Evolutionary conservation across 2,888 invertebrate genomes (phyloP), one percentile per base, ranked within the genome.

Genomic region (Epicampocera succincta): DNA sequence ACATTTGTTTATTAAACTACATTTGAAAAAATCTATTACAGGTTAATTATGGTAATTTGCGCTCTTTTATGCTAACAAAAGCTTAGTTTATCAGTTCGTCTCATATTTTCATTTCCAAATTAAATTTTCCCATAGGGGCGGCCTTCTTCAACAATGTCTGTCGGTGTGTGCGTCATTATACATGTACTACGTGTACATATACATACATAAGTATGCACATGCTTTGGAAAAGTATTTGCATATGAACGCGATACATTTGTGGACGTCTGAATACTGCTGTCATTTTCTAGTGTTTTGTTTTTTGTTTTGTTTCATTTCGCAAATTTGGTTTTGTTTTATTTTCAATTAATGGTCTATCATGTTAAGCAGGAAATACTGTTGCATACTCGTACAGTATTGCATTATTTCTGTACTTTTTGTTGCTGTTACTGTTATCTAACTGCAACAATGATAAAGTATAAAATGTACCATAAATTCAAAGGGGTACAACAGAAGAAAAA

Each of bases 291-390:
- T 50, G 29, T 60, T 61, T 58, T 66, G 29, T 75, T n/a, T 60
- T 61, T 58, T 66, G 29, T 75, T 58, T 69, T 76, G 25, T 69
- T 76, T 48, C 15, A 52, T 60, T 76, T 68, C 44, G 58, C 50
- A 52, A 29, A 44, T 61, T 61, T 46, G 19, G 52, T 65, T 48
- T 65, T 65, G 44, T 19, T 42, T 44, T 65, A 50, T 69, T 75
- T 75, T 68, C 61, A 74, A 74, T 68, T 80, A 69, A 69, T 73
- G 76, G 72, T 76, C 72, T 63, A 81, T 81, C 68, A 68, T 76
- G 50, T 73, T 63, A 81, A 81, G 72, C 81, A 76, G 81, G 81
- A 81, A 81, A 76, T 77, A 73, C 42, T 68, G 52, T 76, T 68
- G 76, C 81, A 72, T 73, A 76, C 33, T 33, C 33, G 33, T 33